Base-by-base conservation (phyloP, 2,888 invertebrate species). In the Ochlodes sylvanus region DNA sequence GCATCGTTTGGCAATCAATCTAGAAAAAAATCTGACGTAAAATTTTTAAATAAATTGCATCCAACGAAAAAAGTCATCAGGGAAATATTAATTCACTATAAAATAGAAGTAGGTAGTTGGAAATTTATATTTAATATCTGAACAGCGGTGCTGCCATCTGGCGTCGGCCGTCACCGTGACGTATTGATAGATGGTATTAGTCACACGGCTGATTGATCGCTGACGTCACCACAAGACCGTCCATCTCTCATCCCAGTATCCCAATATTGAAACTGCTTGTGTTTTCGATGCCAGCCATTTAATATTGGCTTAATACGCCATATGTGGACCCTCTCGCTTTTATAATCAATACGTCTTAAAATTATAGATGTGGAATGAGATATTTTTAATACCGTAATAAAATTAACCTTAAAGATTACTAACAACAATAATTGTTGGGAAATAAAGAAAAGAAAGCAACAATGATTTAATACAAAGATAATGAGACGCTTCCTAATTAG, bases 121-220 rank as follows among this genome's bases (percentile, higher is more conserved):
- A 90, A 89, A 91, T 90, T 87, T 84, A 88, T 89, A 89, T 86
- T 86, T 87, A 91, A 92, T 92, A 86, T 83, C 83, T 85, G 80
- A 81, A 76, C 78, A 83, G 78, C 81, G 78, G 85, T 88, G 79
- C 85, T 86, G 89, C 90, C 92, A 92, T 91, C 90, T 92, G 91
- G 88, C 82, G 83, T 79, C 76, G 76, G 76, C 80, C 54, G 66
- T 61, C 54, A 67, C 38, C 70, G 72, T 87, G 90, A 90, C 90
- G 87, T 79, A 84, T 89, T 92, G 92, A 92, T 92, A 90, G 90
- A 92, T 92, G 91, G 85, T 87, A 88, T 85, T 85, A 87, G 86
- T 85, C 85, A 80, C 80, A 78, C 73, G 80, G 78, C 84, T 92
- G 92, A 92, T 92, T 91, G 91, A 92, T 92, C 83, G 86, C 79